Evolutionary conservation across 2,797 vertebrate genomes (phyloP).

Genomic region (Cetoscarus ocellatus): DNA sequence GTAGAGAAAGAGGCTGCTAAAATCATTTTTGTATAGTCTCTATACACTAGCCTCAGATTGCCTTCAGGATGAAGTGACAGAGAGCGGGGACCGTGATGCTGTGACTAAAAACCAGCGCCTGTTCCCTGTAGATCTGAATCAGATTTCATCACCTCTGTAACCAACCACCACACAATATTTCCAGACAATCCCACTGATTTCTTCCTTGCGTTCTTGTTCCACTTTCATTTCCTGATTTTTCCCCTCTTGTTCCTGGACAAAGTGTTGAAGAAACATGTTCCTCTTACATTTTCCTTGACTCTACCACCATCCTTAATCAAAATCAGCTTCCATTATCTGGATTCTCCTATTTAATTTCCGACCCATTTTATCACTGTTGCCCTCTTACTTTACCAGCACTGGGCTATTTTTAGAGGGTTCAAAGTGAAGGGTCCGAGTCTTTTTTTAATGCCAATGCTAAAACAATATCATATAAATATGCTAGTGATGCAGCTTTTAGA

Average conservation of each 20-base stretch:
- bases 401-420: neutral
- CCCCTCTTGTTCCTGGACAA: constrained; percentile 23
- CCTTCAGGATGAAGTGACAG: constrained; percentile 68
- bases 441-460: too few relatives aligned
- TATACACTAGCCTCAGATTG: constrained; percentile 64
- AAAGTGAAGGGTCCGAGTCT: too few relatives aligned
- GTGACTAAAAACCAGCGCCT: constrained; percentile 21
- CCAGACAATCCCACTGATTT: constrained; percentile 7
- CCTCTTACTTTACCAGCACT: constrained; percentile 5
- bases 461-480: too few relatives aligned
- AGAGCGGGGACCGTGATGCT: constrained; percentile 27
- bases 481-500: too few relatives aligned
- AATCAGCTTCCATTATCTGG: constrained; percentile 22
- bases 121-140: constrained; percentile 16
- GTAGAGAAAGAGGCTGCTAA: constrained; percentile 58
- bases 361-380: constrained; percentile 31
- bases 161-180: constrained; percentile 11
- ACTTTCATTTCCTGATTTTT: constrained; percentile 7
- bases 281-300: constrained; percentile 30
- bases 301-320: constrained; percentile 18
- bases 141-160: constrained; percentile 21
- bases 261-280: constrained; percentile 19
- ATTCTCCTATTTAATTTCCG: constrained; percentile 36
- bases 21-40: constrained; percentile 65
- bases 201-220: constrained; percentile 9